Percentiles rank a stretch among this genome's conserved stretches.
These are phyloP conservation scores for Pseudococcus jackbeardsleyi DNA, from an alignment of 2,888 invertebrate species.

Conservation along the genomic window DNA sequence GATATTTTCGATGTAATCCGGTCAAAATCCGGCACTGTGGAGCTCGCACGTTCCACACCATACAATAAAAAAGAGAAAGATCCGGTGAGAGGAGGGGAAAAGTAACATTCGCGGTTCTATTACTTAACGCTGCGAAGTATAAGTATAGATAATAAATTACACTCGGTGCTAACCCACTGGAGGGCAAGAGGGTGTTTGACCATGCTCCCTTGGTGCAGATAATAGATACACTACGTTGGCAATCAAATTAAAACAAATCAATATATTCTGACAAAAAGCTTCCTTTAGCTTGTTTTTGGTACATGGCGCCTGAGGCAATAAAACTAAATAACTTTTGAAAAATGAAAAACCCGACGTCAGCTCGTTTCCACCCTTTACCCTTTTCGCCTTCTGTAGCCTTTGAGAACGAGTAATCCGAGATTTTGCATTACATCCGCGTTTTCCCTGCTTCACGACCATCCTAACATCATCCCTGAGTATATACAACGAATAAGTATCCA, in stretches of 20 bases:
- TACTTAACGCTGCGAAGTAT: too few species aligned
- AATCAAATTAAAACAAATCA: constrained; percentile 36
- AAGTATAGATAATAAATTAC: neutral
- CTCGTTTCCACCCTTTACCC: neutral
- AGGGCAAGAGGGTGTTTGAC: neutral
- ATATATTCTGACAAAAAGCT: neutral
- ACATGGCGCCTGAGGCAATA: constrained; percentile 16
- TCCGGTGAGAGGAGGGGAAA: too few species aligned
- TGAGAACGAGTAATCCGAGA: constrained; percentile 36
- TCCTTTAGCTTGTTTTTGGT: neutral
- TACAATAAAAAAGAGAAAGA: too few species aligned
- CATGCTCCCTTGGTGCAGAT: neutral
- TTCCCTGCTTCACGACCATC: neutral
- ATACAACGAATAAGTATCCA: constrained; percentile 22
- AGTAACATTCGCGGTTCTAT: too few species aligned
- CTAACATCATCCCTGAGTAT: constrained; percentile 1
- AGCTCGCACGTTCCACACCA: too few species aligned
- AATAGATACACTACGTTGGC: neutral
- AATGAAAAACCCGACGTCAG: constrained; percentile 35
- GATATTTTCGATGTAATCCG: too few species aligned
- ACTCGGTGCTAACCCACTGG: neutral
- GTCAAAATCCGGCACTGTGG: too few species aligned
- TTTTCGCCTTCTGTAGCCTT: neutral
- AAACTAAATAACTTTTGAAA: constrained; percentile 31
- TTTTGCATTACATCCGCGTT: constrained; percentile 38